Evolutionary conservation across 2,888 invertebrate genomes (phyloP), one percentile per base, ranked within the genome.

Genomic region (Eledona agricola): DNA sequence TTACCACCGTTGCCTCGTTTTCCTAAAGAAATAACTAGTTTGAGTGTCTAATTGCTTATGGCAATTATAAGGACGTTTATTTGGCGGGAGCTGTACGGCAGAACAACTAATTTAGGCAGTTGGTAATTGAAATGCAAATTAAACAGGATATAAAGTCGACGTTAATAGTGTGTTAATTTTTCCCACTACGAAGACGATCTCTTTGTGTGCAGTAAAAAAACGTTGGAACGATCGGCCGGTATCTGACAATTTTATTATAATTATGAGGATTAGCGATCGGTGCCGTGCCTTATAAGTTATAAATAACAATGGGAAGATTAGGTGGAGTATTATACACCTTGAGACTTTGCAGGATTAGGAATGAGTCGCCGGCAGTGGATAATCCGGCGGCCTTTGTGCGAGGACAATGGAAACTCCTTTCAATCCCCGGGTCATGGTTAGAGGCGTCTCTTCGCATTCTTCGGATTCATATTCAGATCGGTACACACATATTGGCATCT

Each of bases 301-400:
- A 61, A 63, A 60, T 63, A 64, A 64, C 63, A 63, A 60, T 57
- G 49, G 54, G 42, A 38, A 59, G 58, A 57, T 65, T 63, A 63
- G 52, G 50, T 46, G 52, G 60, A 51, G 62, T 46, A 59, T 62
- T 61, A 63, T 65, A 63, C 58, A 59, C 58, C 47, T 56, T 55
- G 42, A 55, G 51, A 50, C 55, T 54, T 43, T 29, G 49, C 57
- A 45, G 62, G 65, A 67, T 69, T 68, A 67, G 59, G 66, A 63
- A 63, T 60, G 62, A 64, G 63, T 61, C 63, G 62, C 55, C 66
- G 65, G 68, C 66, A n/a, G 66, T 68, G 67, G 67, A 67, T 69
- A 70, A 68, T 65, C 65, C 64, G 19, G 15, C 49, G 45, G 60
- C 65, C 55, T 66, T 69, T 70, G 70, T 70, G 60, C 55, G 56